Conservation (phyloP, 2,113 vertebrate species). For the Reinhardtius hippoglossoides region DNA sequence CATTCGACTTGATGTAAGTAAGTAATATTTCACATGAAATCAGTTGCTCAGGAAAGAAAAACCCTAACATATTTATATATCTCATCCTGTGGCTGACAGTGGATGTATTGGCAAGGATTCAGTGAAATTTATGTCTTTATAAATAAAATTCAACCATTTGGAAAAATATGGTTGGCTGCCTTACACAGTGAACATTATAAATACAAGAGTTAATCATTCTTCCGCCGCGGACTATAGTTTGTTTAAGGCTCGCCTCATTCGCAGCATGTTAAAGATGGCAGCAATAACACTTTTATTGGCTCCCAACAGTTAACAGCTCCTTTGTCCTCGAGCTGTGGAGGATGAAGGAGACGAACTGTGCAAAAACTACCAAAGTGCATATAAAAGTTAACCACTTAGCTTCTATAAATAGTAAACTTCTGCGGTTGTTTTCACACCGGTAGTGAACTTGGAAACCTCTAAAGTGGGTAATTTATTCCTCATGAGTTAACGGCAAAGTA, state of each 20-base stretch:
- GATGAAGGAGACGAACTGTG: slow-evolving; percentile 81
- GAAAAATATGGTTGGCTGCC: slow-evolving; percentile 73
- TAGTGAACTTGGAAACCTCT: slow-evolving; percentile 70
- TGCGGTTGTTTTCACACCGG: slow-evolving; percentile 55
- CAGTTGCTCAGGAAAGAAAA: slow-evolving; percentile 64
- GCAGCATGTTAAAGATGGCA: slow-evolving; percentile 86
- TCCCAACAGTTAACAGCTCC: slow-evolving; percentile 79
- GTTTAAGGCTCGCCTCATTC: slow-evolving; percentile 84
- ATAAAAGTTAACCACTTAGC: slow-evolving; percentile 82
- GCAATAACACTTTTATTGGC: slow-evolving; percentile 85
- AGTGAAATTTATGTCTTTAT: slow-evolving; percentile 79
- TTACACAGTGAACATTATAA: slow-evolving; percentile 82
- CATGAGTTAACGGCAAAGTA: slow-evolving; percentile 70
- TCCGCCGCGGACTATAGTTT: slow-evolving; percentile 82
- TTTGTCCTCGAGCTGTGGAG: slow-evolving; percentile 78
- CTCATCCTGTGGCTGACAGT: slow-evolving; percentile 46
- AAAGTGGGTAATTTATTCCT: slow-evolving; percentile 80
- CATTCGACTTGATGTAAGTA: slow-evolving; percentile 46
- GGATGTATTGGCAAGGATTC: slow-evolving; percentile 70
- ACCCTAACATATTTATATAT: slow-evolving; percentile 62
- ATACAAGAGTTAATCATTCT: slow-evolving; percentile 85
- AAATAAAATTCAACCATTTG: slow-evolving; percentile 82
- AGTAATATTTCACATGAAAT: slow-evolving; percentile 56
- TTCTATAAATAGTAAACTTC: slow-evolving; percentile 80
- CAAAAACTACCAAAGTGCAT: slow-evolving; percentile 78